A percentile compares a stretch with the other conserved stretches of the same genome.
Evolutionary conservation across 2,888 invertebrate species (phyloP).

Genomic region (Crepidodera aurea): DNA sequence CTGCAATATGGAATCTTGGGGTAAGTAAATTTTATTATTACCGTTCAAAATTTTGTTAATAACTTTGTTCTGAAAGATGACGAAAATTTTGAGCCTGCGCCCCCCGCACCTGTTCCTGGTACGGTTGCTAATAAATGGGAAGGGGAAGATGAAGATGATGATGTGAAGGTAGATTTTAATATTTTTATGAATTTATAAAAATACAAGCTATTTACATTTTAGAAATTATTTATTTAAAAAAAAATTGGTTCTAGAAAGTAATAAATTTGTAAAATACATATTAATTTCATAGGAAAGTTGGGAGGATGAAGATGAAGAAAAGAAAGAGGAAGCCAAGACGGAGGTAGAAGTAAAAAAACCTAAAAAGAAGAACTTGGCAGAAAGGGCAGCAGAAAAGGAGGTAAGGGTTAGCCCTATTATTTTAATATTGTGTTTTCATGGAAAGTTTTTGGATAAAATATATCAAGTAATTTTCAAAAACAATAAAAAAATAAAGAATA

Average conservation of each 20-base stretch:
- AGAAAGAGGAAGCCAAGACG: conserved; percentile 69
- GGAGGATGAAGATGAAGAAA: conserved; percentile 90
- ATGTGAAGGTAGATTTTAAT: conserved; percentile 74
- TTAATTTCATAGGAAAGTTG: conserved; percentile 86
- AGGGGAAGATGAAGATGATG: conserved; percentile 88
- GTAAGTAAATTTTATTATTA: conserved; percentile 46
- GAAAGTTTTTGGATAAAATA: not conserved
- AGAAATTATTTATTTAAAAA: no score
- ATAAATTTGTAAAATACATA: no score
- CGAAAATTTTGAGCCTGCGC: conserved; percentile 72
- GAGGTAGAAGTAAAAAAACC: conserved; percentile 65
- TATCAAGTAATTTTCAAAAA: no score
- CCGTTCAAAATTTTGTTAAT: not conserved
- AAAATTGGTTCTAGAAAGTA: no score
- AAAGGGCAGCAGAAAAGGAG: conserved; percentile 90
- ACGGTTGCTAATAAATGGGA: conserved; percentile 80
- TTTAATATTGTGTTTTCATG: no score
- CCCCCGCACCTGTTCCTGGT: conserved; percentile 66
- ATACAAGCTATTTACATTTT: no score
- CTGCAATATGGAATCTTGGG: conserved; percentile 60
- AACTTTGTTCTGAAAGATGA: conserved; percentile 64
- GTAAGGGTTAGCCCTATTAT: no score
- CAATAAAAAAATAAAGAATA: no score
- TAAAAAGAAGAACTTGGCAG: conserved; percentile 76
- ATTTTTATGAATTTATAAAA: not conserved